Evolutionary conservation across 2,797 vertebrate genomes (phyloP).

Genomic region (Columba guinea): DNA sequence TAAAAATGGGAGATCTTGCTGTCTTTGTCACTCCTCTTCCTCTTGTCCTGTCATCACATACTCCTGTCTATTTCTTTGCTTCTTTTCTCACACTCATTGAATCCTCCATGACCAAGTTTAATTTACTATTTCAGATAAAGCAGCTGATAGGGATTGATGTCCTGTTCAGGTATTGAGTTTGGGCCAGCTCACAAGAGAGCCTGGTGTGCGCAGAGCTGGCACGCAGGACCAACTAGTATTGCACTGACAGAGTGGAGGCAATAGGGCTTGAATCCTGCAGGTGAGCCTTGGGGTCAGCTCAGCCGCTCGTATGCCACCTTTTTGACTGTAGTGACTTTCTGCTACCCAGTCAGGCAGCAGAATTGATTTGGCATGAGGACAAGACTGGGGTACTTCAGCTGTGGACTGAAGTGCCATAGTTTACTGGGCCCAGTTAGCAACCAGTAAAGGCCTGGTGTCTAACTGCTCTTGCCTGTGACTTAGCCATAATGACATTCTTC

Average conservation of each 20-base stretch:
- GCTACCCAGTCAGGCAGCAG: neutral
- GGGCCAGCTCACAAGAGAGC: neutral
- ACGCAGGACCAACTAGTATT: neutral
- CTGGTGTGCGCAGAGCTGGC: neutral
- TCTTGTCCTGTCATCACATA: neutral
- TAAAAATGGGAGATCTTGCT: neutral
- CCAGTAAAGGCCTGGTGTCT: neutral
- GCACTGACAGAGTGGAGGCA: neutral
- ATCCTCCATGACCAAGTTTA: neutral
- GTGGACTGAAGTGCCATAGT: neutral
- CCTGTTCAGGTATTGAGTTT: neutral
- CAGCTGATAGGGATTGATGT: accelerated
- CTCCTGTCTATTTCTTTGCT: neutral
- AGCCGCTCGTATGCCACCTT: neutral
- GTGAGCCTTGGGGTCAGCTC: neutral
- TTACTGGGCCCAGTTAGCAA: neutral
- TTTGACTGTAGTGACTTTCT: neutral
- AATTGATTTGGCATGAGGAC: neutral
- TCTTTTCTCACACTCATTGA: neutral
- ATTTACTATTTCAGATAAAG: neutral
- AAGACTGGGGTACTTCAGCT: neutral
- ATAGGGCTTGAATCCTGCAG: neutral
- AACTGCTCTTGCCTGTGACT: neutral
- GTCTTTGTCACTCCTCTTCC: neutral
- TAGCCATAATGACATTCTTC: neutral